Conservation (phyloP, 2,113 vertebrate species). For the Seriola aureovittata region DNA sequence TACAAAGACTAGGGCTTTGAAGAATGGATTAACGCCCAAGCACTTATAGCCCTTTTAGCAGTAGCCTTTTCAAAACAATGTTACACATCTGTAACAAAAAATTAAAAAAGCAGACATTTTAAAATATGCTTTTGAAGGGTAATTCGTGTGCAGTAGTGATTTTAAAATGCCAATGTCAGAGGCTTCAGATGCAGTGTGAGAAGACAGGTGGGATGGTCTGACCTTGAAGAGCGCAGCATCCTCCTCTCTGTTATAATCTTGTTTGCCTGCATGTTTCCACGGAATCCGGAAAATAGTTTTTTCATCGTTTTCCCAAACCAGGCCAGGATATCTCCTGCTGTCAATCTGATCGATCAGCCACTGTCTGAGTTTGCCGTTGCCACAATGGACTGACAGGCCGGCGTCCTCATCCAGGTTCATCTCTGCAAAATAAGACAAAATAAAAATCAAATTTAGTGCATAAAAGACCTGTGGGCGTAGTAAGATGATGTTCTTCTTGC, state of each 20-base stretch:
- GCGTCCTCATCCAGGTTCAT: constrained; percentile 86
- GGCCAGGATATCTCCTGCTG: constrained; percentile 92
- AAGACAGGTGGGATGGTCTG: constrained; percentile 9
- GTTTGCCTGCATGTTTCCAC: constrained; percentile 98
- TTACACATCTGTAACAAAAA: not conserved
- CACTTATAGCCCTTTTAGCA: not conserved
- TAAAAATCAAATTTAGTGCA: not conserved
- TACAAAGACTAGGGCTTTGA: not conserved
- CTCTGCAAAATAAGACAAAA: constrained; percentile 53
- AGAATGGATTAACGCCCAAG: not conserved
- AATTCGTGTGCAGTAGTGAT: not conserved
- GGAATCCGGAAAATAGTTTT: constrained; percentile 97
- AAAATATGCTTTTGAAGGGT: not conserved
- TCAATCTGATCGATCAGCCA: constrained; percentile 99
- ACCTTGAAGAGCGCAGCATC: constrained; percentile 99
- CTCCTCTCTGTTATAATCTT: constrained; percentile 98
- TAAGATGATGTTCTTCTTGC: not conserved
- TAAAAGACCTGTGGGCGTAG: not conserved
- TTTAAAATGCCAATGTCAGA: not conserved
- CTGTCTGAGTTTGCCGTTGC: constrained; percentile 98
- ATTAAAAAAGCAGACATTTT: not conserved
- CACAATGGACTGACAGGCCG: constrained; percentile 90
- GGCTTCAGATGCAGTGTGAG: not conserved
- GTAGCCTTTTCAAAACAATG: not conserved
- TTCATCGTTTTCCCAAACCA: constrained; percentile 97